Evolutionary conservation across 1,140 invertebrate species (phyloP).

Genomic region (Eueides isabella): DNA sequence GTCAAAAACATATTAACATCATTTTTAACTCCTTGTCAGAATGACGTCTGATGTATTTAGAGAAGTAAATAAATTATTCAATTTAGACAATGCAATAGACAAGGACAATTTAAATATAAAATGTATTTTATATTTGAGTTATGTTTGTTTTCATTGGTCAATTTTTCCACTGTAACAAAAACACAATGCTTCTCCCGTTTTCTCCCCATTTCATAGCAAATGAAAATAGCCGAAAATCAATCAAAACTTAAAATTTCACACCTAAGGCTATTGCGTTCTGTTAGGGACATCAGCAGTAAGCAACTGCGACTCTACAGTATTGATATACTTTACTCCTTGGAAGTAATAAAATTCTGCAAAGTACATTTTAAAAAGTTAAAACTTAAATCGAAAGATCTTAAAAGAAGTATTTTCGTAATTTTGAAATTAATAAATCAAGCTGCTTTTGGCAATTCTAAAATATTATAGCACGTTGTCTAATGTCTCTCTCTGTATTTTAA

Average conservation of each 20-base stretch:
- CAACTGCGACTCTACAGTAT: background rate
- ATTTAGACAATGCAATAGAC: slow-evolving; percentile 1
- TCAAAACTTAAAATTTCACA: too few species aligned
- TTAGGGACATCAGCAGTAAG: background rate
- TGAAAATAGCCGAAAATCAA: too few species aligned
- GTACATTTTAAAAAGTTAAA: background rate
- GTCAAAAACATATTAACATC: background rate
- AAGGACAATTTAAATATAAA: background rate
- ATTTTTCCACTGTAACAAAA: too few species aligned
- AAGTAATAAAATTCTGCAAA: background rate
- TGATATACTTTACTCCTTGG: background rate
- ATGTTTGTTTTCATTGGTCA: background rate
- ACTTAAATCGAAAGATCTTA: too few species aligned
- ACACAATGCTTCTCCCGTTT: too few species aligned
- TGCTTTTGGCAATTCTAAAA: too few species aligned
- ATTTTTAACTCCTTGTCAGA: slow-evolving; percentile 7
- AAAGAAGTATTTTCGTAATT: too few species aligned
- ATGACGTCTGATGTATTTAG: slow-evolving; percentile 12
- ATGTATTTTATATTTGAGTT: background rate
- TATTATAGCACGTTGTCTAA: background rate
- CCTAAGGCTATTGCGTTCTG: too few species aligned
- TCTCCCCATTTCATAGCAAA: too few species aligned
- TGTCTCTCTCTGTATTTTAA: background rate
- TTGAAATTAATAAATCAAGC: too few species aligned
- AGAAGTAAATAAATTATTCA: slow-evolving; percentile 7